Percentiles rank a stretch among this genome's conserved stretches.
These are phyloP conservation scores for Lanistes nyassanus DNA, from an alignment of 1,140 invertebrate species.

Conservation along the genomic window DNA sequence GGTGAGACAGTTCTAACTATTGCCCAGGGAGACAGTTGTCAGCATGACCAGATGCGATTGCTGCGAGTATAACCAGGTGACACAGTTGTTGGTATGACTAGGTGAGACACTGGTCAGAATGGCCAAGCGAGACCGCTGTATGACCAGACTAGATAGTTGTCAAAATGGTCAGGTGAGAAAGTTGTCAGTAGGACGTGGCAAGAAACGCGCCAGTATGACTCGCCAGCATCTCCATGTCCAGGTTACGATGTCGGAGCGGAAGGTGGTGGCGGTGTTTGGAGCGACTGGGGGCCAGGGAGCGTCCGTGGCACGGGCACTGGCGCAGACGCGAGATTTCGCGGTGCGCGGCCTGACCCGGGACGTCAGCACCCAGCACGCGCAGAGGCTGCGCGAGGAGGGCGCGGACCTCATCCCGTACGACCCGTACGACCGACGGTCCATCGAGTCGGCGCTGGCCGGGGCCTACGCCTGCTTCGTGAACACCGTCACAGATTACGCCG, in stretches of 20 bases:
- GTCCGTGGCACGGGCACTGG: slow-evolving; percentile 34
- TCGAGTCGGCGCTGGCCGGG: slow-evolving; percentile 40
- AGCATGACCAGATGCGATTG: no score
- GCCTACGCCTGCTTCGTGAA: slow-evolving; percentile 53
- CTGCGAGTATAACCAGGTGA: no score
- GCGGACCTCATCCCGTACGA: slow-evolving; percentile 26
- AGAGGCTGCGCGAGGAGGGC: slow-evolving; percentile 22
- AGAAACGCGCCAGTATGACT: background rate
- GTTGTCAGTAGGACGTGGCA: no score
- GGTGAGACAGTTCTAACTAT: background rate
- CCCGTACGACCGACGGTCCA: slow-evolving; percentile 17
- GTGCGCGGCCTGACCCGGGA: slow-evolving; percentile 38
- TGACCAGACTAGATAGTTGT: no score
- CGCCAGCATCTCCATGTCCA: background rate
- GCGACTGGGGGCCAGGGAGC: slow-evolving; percentile 36
- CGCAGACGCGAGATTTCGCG: slow-evolving; percentile 19
- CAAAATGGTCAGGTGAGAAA: no score
- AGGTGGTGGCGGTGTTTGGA: slow-evolving; percentile 39
- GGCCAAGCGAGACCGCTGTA: background rate
- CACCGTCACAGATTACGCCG: slow-evolving; percentile 50
- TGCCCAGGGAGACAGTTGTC: no score
- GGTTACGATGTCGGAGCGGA: slow-evolving; percentile 8
- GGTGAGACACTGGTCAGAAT: background rate
- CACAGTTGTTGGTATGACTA: no score
- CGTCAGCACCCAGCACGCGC: slow-evolving; percentile 26